Conservation (phyloP, 2,797 vertebrate species). For the Tympanoctomys barrerae region DNA sequence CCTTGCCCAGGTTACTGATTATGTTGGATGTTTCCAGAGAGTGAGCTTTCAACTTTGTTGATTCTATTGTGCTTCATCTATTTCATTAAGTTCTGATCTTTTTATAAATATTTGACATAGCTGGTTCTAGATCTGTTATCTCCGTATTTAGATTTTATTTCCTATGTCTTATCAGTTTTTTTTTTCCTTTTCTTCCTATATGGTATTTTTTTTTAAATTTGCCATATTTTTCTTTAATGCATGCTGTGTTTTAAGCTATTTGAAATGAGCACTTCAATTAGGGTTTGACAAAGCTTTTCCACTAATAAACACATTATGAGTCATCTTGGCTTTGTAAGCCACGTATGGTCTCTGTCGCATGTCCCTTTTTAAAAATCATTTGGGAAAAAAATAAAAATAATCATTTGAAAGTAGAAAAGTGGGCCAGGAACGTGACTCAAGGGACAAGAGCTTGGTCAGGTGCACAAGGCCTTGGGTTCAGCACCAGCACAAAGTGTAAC, state of each 20-base stretch:
- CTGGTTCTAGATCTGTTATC: background rate
- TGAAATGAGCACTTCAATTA: background rate
- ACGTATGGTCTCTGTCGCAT: background rate
- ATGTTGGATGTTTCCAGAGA: background rate
- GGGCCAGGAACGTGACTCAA: background rate
- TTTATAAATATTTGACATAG: background rate
- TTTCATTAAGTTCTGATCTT: background rate
- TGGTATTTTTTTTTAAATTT: background rate
- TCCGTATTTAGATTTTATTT: background rate
- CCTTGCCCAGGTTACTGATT: background rate
- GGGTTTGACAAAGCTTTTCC: background rate
- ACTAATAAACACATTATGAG: background rate
- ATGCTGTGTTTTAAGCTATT: background rate
- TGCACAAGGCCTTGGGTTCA: background rate
- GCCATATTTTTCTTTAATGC: background rate
- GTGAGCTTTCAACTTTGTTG: background rate
- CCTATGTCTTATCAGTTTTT: background rate
- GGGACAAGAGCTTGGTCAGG: background rate
- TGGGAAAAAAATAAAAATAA: too few species aligned
- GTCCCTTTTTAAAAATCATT: background rate
- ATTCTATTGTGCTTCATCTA: background rate
- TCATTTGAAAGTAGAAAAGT: background rate
- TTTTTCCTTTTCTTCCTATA: background rate
- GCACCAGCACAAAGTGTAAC: background rate
- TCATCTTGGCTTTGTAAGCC: background rate